phyloP scores from a whole-genome alignment of 2,888 invertebrate species.

The Mythimna vitellina region DNA sequence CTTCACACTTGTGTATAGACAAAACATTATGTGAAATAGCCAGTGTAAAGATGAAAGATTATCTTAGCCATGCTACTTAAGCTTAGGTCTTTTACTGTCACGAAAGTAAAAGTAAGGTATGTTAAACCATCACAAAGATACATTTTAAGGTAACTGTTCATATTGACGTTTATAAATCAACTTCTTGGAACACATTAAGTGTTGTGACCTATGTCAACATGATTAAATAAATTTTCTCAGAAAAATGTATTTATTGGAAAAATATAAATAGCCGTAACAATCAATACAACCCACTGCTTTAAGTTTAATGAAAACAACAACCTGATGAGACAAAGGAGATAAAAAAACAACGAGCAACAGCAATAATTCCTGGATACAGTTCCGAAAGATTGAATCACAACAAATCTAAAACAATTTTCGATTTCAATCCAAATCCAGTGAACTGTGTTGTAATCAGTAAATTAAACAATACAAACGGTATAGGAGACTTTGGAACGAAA shows the following conservation, averaged over 20 bases:
- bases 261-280: background rate
- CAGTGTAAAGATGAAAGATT: background rate
- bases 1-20: background rate
- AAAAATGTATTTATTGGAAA: background rate
- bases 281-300: conserved; percentile 19
- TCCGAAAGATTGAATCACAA: conserved; percentile 62
- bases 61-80: background rate
- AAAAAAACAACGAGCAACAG: conserved; percentile 53
- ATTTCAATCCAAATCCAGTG: conserved; percentile 63
- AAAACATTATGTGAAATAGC: background rate
- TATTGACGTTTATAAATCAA: background rate
- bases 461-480: conserved; percentile 66
- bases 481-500: conserved; percentile 52
- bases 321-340: conserved; percentile 37
- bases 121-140: background rate
- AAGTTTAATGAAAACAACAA: conserved; percentile 30
- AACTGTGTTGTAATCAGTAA: conserved; percentile 66
- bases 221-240: background rate
- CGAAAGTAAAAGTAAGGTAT: background rate
- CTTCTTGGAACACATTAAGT: background rate
- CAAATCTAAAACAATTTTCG: conserved; percentile 66
- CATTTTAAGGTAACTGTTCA: background rate
- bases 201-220: background rate
- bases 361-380: conserved; percentile 62
- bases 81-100: background rate